A percentile compares a stretch with the other conserved stretches of the same genome.
These are phyloP conservation scores for Gadopsis bispinosus DNA, from an alignment of 2,797 vertebrate genomes.

Conservation along the genomic window DNA sequence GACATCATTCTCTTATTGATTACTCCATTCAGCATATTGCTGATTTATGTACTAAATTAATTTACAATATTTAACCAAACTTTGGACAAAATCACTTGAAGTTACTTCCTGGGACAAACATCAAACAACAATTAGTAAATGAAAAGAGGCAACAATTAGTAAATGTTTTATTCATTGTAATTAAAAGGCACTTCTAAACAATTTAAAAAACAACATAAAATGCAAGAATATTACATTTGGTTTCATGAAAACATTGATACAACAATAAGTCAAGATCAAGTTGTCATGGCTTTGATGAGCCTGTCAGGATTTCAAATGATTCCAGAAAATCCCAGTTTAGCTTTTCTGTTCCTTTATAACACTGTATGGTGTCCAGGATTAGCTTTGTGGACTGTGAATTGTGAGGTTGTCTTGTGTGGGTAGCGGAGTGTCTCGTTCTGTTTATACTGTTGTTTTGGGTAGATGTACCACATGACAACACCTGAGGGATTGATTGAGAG, in stretches of 20 bases:
- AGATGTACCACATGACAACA: constrained; percentile 90
- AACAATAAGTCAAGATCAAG: background rate
- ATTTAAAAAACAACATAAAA: background rate
- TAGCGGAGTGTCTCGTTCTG: background rate
- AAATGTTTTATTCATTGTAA: background rate
- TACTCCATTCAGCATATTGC: too few species aligned
- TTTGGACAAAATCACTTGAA: background rate
- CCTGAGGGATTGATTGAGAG: constrained; percentile 87
- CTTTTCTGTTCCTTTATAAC: constrained; percentile 16
- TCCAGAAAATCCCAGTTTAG: background rate
- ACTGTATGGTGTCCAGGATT: background rate
- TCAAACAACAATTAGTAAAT: background rate
- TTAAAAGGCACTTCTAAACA: background rate
- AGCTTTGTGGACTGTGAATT: background rate
- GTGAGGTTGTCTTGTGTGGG: background rate
- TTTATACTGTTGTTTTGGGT: background rate
- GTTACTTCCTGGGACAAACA: background rate
- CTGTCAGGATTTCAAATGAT: background rate
- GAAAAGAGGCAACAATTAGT: background rate
- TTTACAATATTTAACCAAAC: background rate
- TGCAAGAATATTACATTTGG: background rate
- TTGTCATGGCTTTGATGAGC: background rate
- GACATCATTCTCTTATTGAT: too few species aligned
- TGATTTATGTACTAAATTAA: too few species aligned
- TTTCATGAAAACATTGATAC: background rate